phyloP scores from a whole-genome alignment of 2,113 vertebrate species.

The Hydrolagus affinis region DNA sequence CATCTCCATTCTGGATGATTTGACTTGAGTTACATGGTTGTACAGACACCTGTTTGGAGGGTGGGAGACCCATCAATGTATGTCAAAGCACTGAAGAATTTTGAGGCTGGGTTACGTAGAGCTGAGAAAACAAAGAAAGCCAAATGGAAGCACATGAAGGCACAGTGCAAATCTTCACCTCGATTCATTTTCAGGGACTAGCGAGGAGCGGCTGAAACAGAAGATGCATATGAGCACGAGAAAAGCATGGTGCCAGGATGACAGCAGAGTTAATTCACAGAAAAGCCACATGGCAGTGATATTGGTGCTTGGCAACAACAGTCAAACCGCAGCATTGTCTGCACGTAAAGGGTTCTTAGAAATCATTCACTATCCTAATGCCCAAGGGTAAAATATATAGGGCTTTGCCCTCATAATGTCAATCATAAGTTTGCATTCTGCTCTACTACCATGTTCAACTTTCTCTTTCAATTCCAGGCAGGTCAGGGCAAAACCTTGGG shows the following conservation, averaged over 20 bases:
- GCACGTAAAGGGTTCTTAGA: too few species aligned
- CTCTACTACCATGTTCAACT: too few species aligned
- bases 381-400: too few species aligned
- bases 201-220: conserved; percentile 25
- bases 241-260: neutral
- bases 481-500: too few species aligned
- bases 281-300: neutral
- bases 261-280: neutral
- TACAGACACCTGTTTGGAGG: neutral
- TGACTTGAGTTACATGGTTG: neutral
- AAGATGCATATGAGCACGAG: neutral
- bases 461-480: too few species aligned
- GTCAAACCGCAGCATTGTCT: too few species aligned
- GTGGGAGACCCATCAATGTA: neutral
- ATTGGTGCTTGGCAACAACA: neutral
- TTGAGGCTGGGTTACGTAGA: neutral
- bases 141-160: neutral
- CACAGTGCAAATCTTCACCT: conserved; percentile 26
- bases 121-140: neutral
- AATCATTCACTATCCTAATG: too few species aligned
- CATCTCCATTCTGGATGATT: neutral
- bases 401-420: too few species aligned
- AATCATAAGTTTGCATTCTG: too few species aligned
- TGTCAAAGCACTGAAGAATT: conserved; percentile 1
- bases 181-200: conserved; percentile 18